These are phyloP conservation scores for Clitarchus hookeri DNA, from an alignment of 2,888 invertebrate species.

Conservation along the genomic window DNA sequence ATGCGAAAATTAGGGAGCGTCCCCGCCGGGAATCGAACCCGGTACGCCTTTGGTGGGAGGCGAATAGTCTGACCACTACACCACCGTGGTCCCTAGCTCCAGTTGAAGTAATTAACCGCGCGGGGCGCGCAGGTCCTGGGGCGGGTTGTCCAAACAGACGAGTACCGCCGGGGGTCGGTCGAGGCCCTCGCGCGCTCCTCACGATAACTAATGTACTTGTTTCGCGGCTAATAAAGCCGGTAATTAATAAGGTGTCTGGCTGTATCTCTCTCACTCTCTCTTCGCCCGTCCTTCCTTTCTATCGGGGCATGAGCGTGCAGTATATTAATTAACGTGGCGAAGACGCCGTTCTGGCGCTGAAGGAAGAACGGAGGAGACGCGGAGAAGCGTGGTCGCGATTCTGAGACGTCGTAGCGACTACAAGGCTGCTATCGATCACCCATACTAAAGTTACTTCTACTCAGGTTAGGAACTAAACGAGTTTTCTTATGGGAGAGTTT, in stretches of 20 bases:
- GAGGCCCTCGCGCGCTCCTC: background rate
- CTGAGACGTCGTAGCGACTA: background rate
- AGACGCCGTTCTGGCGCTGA: background rate
- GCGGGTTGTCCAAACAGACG: background rate
- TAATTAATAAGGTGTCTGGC: conserved; percentile 21
- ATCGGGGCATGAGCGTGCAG: background rate
- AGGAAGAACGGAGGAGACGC: background rate
- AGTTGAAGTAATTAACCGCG: background rate
- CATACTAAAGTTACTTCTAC: too few relatives aligned
- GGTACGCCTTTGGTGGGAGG: too few relatives aligned
- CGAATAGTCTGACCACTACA: too few relatives aligned
- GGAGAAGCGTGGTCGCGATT: background rate
- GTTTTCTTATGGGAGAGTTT: too few relatives aligned
- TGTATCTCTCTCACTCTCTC: background rate
- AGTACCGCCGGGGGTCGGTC: background rate
- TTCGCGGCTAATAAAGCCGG: conserved; percentile 21
- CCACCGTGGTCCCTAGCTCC: too few relatives aligned
- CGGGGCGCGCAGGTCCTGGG: background rate
- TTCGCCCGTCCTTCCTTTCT: background rate
- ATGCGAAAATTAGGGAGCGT: too few relatives aligned
- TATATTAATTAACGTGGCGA: conserved; percentile 14
- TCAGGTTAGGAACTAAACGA: too few relatives aligned
- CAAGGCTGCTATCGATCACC: too few relatives aligned
- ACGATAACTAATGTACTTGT: conserved; percentile 25
- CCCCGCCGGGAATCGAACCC: too few relatives aligned